Evolutionary conservation across 2,113 vertebrate species (phyloP).

Genomic region (Gallinago paraguaiae): DNA sequence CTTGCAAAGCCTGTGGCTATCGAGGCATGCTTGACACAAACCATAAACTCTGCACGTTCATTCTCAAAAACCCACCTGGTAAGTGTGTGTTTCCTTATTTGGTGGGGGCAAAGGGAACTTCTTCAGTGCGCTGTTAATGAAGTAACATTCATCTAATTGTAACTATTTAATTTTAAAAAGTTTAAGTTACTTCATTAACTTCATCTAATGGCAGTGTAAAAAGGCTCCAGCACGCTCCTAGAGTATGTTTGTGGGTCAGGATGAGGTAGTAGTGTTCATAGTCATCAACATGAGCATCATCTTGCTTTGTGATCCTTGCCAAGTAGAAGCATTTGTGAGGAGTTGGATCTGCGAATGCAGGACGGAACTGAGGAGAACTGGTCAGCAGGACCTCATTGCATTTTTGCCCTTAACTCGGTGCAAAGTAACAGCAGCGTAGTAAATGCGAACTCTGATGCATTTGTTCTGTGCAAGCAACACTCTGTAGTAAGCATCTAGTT

Average conservation of each 20-base stretch:
- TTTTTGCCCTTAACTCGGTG: background rate
- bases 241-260: background rate
- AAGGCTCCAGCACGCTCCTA: background rate
- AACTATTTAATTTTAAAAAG: no score
- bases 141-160: background rate
- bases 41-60: conserved; percentile 99
- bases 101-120: background rate
- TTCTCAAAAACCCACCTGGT: conserved; percentile 99
- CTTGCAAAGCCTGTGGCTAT: conserved; percentile 99
- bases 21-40: conserved; percentile 98
- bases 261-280: background rate
- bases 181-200: background rate
- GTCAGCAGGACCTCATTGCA: background rate
- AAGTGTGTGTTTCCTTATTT: conserved; percentile 37
- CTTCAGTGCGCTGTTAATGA: background rate
- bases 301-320: background rate
- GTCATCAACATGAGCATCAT: background rate
- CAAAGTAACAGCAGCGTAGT: background rate
- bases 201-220: background rate
- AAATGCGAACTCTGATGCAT: fast-evolving
- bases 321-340: background rate
- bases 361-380: background rate
- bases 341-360: background rate
- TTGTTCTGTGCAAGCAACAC: conserved; percentile 77
- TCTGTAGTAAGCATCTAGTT: conserved; percentile 76